A percentile compares a stretch with the other conserved stretches of the same genome.
These are phyloP conservation scores for Ochropacha duplaris DNA, from an alignment of 2,888 invertebrate genomes.

Conservation along the genomic window DNA sequence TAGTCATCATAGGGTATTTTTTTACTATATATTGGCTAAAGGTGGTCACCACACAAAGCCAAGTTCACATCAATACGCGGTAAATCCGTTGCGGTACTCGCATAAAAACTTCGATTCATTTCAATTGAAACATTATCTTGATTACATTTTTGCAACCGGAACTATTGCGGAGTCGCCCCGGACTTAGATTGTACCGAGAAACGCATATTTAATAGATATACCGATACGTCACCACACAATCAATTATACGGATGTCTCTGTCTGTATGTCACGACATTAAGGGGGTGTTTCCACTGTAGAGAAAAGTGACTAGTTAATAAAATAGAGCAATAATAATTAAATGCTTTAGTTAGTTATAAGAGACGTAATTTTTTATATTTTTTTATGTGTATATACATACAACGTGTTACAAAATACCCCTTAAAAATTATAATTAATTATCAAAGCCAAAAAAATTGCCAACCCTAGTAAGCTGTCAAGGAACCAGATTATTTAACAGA, in stretches of 20 bases:
- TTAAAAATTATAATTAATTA: too few species aligned
- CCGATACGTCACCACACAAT: not conserved
- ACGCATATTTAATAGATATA: not conserved
- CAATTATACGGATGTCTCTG: constrained; percentile 2
- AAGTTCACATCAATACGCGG: not conserved
- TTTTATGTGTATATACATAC: too few species aligned
- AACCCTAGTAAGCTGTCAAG: too few species aligned
- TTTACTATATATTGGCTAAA: too few species aligned
- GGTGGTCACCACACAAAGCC: too few species aligned
- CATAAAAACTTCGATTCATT: not conserved
- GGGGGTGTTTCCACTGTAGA: not conserved
- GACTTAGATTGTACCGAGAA: not conserved
- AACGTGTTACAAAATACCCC: too few species aligned
- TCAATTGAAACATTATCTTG: not conserved
- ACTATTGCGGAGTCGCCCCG: not conserved
- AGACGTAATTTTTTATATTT: too few species aligned
- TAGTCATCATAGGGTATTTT: too few species aligned
- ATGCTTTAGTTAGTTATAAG: too few species aligned
- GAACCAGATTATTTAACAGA: too few species aligned
- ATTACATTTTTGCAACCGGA: not conserved
- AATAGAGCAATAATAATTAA: too few species aligned
- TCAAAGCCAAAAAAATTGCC: too few species aligned
- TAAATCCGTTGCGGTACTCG: not conserved
- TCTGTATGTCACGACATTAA: not conserved
- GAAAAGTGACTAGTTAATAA: not conserved